Evolutionary conservation across 2,797 vertebrate genomes (phyloP), one percentile per base, ranked within the genome.

Genomic region (Triplophysa bombifrons): DNA sequence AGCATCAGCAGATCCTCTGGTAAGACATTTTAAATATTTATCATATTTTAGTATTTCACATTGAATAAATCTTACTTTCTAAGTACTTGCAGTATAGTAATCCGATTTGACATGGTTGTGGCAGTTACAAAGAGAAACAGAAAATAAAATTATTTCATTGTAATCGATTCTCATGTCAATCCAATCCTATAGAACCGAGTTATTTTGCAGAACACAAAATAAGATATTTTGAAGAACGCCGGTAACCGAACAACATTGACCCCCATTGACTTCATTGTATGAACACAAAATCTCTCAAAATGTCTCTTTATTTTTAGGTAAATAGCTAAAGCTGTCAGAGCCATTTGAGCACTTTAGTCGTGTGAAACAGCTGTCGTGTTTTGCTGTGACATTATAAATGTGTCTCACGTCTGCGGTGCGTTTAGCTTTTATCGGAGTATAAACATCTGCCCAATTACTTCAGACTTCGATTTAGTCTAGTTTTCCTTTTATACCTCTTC

Each of bases 401-500:
- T 20, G 60, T 19, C 60, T 44, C 48, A 64, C 34, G 17, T 72
- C 77, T 55, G 4, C n/a, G 20, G 30, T 41, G 34, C 11, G 19
- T 41, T 8, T 27, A 17, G 27, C 20, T 63, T 64, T 66, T 66
- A 75, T 75, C 48, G 11, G 30, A 19, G 8, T 22, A 46, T 55
- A 55, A 65, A 65, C 76, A 56, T 72, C 34, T 72, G 60, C n/a
- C 48, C 48, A 72, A 48, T 64, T 63, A 73, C 25, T 53, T 10
- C 17, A 63, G 60, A 53, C 56, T 22, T 12, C 13, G 19, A 58
- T 68, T 25, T 50, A 67, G 50, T 22, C 17, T 30, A 16, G 20
- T n/a, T 73, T 65, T 58, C 9, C 50, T 80, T 66, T 73, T 48
- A 79, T 80, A 19, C 55, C 34, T 65, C 14, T 22, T 27, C 11